Conservation (phyloP, 2,113 vertebrate species). For the Thunnus thynnus region DNA sequence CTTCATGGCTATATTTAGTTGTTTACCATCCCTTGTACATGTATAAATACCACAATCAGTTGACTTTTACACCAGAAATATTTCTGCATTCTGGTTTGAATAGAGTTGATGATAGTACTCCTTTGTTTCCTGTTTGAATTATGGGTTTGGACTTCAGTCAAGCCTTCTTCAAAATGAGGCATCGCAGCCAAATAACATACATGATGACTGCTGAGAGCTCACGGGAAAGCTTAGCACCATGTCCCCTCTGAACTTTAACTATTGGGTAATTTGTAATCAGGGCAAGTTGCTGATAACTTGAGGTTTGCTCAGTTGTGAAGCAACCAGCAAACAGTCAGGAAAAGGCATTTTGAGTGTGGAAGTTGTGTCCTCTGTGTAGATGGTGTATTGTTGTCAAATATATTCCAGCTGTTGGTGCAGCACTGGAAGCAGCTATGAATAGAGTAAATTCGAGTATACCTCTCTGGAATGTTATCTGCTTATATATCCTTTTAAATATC, state of each 20-base stretch:
- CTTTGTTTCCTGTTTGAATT: conserved; percentile 33
- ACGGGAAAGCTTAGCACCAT: background rate
- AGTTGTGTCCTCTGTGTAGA: background rate
- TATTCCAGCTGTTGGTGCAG: background rate
- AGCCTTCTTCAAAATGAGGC: conserved; percentile 24
- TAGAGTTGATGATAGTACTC: background rate
- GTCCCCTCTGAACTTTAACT: conserved; percentile 22
- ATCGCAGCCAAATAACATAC: conserved; percentile 12
- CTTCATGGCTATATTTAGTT: conserved; percentile 32
- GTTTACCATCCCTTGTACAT: background rate
- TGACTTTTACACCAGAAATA: conserved; percentile 15
- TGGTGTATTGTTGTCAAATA: background rate
- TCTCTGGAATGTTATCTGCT: background rate
- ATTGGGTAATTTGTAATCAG: conserved; percentile 36
- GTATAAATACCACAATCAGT: conserved; percentile 13
- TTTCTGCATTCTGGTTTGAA: conserved; percentile 1
- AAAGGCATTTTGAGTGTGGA: background rate
- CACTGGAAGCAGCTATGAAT: background rate
- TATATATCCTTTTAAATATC: no score
- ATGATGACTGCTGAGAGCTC: conserved; percentile 31
- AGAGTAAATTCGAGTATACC: background rate
- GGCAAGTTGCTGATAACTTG: conserved; percentile 21
- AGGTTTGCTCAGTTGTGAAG: background rate
- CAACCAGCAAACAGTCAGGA: background rate
- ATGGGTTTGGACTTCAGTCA: conserved; percentile 16